Evolutionary conservation across 2,113 vertebrate genomes (phyloP).

Genomic region (Caretta caretta): DNA sequence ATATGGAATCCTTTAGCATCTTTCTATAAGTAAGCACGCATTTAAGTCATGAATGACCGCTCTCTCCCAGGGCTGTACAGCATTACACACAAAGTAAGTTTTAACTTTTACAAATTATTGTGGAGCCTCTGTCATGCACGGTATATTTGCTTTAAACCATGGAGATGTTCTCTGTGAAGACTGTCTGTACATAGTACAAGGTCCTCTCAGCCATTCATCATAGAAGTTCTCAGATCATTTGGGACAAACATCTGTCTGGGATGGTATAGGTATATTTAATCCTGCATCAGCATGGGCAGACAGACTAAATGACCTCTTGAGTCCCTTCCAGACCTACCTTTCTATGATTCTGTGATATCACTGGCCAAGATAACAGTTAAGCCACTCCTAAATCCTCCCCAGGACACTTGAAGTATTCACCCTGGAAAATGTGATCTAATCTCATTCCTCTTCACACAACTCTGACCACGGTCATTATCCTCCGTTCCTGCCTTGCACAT

Average conservation of each 20-base stretch:
- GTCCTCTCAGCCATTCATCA: neutral
- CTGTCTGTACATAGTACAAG: neutral
- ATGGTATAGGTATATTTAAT: neutral
- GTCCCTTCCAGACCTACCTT: neutral
- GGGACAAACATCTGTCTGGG: neutral
- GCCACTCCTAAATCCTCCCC: neutral
- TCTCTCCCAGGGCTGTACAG: neutral
- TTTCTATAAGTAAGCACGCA: neutral
- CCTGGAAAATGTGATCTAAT: neutral
- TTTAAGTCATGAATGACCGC: neutral
- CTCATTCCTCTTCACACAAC: neutral
- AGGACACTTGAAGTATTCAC: neutral
- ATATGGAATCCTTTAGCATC: neutral
- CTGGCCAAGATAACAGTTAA: neutral
- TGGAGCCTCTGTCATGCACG: neutral
- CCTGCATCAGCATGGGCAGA: neutral
- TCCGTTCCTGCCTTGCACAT: neutral
- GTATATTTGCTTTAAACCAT: neutral
- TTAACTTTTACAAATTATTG: neutral
- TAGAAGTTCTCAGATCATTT: neutral
- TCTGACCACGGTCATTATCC: neutral
- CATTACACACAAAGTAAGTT: neutral
- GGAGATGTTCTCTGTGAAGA: neutral
- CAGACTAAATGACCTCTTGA: neutral
- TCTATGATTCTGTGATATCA: neutral